Evolutionary conservation across 1,140 invertebrate species (phyloP).

Genomic region (Camponotus pennsylvanicus): DNA sequence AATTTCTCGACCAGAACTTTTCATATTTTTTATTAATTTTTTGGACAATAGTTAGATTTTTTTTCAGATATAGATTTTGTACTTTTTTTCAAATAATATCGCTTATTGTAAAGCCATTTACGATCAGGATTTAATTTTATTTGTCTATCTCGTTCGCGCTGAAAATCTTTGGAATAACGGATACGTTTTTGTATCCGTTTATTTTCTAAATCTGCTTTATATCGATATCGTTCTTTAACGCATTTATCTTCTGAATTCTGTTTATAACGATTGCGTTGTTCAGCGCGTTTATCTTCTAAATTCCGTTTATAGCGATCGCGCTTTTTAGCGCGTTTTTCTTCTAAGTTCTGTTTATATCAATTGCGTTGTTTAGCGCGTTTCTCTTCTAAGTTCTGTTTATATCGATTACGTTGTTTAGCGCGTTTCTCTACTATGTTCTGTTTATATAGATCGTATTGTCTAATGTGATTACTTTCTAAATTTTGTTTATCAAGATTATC

Average conservation of each 20-base stretch:
- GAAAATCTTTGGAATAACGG: not conserved
- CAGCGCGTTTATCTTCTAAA: not conserved
- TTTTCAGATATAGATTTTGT: not conserved
- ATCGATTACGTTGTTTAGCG: not conserved
- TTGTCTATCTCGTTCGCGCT: not conserved
- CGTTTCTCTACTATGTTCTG: not conserved
- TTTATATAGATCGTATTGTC: not conserved
- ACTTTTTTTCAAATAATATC: not conserved
- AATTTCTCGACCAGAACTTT: not conserved
- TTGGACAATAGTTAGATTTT: not conserved
- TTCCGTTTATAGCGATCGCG: not conserved
- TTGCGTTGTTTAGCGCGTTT: not conserved
- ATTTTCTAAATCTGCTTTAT: not conserved
- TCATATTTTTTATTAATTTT: no score
- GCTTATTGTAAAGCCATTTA: not conserved
- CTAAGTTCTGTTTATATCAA: not conserved
- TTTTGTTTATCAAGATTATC: not conserved
- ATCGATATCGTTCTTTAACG: not conserved
- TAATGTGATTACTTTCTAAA: not conserved
- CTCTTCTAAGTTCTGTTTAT: not conserved
- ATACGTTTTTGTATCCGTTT: not conserved
- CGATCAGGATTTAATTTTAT: not conserved
- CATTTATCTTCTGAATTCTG: not conserved
- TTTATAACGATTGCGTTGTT: not conserved
- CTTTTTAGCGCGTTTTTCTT: not conserved